phyloP scores from a whole-genome alignment of 2,113 vertebrate genomes.

The Tyrannus savana region DNA sequence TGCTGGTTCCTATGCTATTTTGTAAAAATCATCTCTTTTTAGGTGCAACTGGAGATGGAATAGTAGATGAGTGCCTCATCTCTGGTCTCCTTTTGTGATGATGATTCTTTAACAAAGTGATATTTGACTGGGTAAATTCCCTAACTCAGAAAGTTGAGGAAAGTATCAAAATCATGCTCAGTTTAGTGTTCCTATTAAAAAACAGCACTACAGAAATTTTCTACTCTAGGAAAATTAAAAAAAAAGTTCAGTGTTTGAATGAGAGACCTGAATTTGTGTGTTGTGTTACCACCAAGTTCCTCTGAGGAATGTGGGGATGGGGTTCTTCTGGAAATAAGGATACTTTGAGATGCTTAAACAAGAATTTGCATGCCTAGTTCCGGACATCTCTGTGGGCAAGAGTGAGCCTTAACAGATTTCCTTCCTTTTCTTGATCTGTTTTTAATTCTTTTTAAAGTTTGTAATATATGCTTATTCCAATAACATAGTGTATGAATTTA shows the following conservation, averaged over 20 bases:
- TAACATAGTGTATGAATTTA: neutral
- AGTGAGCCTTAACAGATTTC: neutral
- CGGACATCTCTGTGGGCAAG: neutral
- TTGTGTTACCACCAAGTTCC: neutral
- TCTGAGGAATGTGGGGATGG: neutral
- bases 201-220: neutral
- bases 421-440: neutral
- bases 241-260: neutral
- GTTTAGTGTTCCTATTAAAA: neutral
- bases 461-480: neutral
- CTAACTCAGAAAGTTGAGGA: neutral
- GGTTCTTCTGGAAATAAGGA: neutral
- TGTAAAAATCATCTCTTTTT: neutral
- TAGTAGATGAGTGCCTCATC: neutral
- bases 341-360: neutral
- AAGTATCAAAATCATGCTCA: neutral
- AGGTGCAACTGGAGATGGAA: neutral
- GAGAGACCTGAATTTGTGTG: neutral
- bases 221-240: neutral
- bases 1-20: neutral
- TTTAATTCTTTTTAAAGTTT: neutral
- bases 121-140: neutral
- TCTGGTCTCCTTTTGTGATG: neutral
- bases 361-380: neutral
- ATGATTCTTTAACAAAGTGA: neutral